Base-by-base conservation (phyloP, 1,140 invertebrate genomes). In the Pissodes strobi region DNA sequence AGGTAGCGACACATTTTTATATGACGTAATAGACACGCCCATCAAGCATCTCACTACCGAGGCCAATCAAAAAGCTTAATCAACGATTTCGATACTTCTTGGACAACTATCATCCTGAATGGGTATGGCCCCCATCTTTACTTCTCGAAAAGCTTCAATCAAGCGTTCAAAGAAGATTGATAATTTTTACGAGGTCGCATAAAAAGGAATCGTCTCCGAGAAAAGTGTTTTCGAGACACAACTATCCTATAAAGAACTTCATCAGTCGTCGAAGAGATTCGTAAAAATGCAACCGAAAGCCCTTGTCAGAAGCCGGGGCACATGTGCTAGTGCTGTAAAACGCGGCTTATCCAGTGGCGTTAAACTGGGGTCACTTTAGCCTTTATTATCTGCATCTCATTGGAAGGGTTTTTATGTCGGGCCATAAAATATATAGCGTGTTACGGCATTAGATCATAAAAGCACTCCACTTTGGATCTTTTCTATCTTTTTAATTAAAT, bases 401-500 rank as follows among this genome's bases (percentile, higher is more conserved):
- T 41, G 18, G 34, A 49, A 27, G n/a, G 10, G 39, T 46, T 46
- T 37, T 58, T 58, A 58, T 23, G 13, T 37, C 41, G 6, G 13
- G 12, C 27, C 45, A 17, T 60, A 60, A 60, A 60, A 48, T 60
- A 49, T 60, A 60, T 60, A 27, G 57, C 41, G 46, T 58, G 57
- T 46, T 60, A 60, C 46, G 23, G 57, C 46, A 17, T 51, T 18
- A 60, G 30, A 49, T 41, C 57, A 60, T 60, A 60, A 60, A 60
- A 39, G 30, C 30, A 25, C 57, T 49, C 27, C 9, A 46, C 23
- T 45, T 58, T 17, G 23, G 55, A 46, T 46, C 41, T 39, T 34
- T 60, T 22, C 45, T 39, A 22, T 51, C 46, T 60, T 60, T 60
- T 60, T 60, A 60, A 60, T 60, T 60, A 49, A 60, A 60, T 60